phyloP scores from a whole-genome alignment of 2,113 vertebrate genomes.

The Pitta sordida region DNA sequence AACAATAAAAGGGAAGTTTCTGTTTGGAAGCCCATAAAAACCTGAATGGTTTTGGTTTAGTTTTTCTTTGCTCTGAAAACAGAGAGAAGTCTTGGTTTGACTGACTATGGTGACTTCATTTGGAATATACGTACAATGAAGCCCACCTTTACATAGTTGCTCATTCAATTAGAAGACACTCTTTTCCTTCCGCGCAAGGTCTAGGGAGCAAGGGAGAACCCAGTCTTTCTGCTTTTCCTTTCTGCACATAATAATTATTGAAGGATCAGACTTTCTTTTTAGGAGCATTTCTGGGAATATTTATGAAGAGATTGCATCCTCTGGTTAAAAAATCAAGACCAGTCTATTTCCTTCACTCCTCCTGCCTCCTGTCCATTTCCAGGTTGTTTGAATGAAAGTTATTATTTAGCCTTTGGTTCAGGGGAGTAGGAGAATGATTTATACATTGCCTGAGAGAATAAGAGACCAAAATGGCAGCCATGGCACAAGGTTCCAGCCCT shows the following conservation, averaged over 20 bases:
- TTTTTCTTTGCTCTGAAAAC: neutral
- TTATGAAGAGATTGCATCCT: neutral
- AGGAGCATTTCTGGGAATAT: neutral
- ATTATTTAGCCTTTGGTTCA: neutral
- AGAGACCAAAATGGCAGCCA: neutral
- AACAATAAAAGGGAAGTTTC: neutral
- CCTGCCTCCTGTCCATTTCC: neutral
- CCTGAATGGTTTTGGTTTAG: fast-evolving
- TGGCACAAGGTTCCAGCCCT: neutral
- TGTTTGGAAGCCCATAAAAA: neutral
- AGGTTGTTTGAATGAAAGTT: neutral
- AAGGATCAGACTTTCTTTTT: neutral
- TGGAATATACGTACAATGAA: neutral
- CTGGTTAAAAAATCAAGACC: neutral
- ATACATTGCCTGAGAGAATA: neutral
- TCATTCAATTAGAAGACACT: neutral
- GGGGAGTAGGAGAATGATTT: neutral
- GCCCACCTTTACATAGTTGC: neutral
- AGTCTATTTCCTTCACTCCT: neutral
- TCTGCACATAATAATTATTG: neutral
- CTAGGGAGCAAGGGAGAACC: neutral
- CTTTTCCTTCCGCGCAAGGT: neutral
- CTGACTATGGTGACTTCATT: neutral
- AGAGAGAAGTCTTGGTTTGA: neutral
- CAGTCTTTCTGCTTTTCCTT: neutral